Base-by-base conservation (phyloP, 2,888 invertebrate genomes). In the Ischnus inquisitorius region DNA sequence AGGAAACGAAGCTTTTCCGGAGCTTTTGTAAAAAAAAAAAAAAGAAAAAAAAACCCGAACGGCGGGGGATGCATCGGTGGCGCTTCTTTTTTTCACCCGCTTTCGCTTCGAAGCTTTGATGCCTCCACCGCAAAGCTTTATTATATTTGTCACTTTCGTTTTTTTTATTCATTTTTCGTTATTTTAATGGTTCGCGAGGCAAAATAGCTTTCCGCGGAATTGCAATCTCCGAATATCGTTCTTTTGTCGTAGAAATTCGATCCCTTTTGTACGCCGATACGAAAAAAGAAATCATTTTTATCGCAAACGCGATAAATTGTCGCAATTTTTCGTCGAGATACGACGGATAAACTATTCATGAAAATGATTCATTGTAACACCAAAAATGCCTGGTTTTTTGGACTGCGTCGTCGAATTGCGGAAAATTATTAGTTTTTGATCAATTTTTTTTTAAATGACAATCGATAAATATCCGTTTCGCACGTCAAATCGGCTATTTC, bases 1-100 rank as follows among this genome's bases (percentile, higher is more conserved):
- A n/a, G 34, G 48, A 22, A 60, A 60, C 68, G 48, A 51, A 25
- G 43, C 60, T 72, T 12, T 57, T 60, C 43, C n/a, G 43, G 25
- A 60, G 22, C 12, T 19, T 71, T 71, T 71, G 39, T 41, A 14
- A 3, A 57, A 6, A 5, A 71, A n/a, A n/a, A n/a, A n/a, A n/a
- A n/a, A n/a, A n/a, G n/a, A n/a, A n/a, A n/a, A n/a, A n/a, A n/a
- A n/a, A n/a, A n/a, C n/a, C 41, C 22, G 25, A 57, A 57, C 57
- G 25, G 46, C 6, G 46, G 46, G 6, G 12, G 57, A 25, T 25
- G 57, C 25, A 57, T 57, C 57, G 22, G 25, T 25, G 12, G 57
- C 22, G 25, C 16, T 19, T 22, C 19, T 19, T 25, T 22, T 57
- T 25, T 3, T 25, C 8, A 0, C 8, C 34, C 8, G 34, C 8